These are phyloP conservation scores for Bufo bufo DNA, from an alignment of 2,113 vertebrate species.

Conservation along the genomic window DNA sequence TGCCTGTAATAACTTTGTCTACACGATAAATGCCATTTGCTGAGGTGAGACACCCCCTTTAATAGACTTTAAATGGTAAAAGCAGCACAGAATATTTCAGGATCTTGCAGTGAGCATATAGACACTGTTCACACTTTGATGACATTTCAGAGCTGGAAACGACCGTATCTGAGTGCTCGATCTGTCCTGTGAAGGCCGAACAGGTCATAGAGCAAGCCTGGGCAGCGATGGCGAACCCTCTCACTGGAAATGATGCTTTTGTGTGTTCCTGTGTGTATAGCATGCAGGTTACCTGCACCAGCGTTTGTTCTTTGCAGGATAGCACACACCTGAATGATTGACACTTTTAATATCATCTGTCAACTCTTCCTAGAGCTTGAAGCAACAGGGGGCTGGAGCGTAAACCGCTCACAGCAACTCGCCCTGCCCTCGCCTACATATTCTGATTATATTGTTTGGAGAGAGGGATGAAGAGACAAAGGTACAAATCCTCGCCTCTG, in stretches of 20 bases:
- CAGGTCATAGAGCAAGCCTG: neutral
- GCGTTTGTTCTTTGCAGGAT: neutral
- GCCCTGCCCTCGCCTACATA: neutral
- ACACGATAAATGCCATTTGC: no score
- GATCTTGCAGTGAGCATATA: no score
- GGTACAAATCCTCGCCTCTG: constrained; percentile 17
- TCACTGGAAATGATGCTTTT: neutral
- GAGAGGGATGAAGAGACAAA: neutral
- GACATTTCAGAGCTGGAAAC: no score
- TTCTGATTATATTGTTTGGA: constrained; percentile 5
- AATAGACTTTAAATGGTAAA: no score
- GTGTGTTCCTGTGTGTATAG: neutral
- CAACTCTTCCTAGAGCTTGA: neutral
- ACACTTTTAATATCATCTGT: constrained; percentile 12
- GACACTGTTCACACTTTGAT: no score
- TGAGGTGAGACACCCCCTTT: no score
- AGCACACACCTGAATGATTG: neutral
- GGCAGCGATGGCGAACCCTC: neutral
- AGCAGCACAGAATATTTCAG: no score
- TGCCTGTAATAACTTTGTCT: no score
- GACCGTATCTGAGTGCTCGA: no score
- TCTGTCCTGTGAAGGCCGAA: no score
- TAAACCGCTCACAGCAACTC: constrained; percentile 17
- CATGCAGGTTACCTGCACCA: neutral
- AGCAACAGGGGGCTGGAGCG: neutral